phyloP scores from a whole-genome alignment of 2,797 vertebrate species.

The Zonotrichia albicollis region DNA sequence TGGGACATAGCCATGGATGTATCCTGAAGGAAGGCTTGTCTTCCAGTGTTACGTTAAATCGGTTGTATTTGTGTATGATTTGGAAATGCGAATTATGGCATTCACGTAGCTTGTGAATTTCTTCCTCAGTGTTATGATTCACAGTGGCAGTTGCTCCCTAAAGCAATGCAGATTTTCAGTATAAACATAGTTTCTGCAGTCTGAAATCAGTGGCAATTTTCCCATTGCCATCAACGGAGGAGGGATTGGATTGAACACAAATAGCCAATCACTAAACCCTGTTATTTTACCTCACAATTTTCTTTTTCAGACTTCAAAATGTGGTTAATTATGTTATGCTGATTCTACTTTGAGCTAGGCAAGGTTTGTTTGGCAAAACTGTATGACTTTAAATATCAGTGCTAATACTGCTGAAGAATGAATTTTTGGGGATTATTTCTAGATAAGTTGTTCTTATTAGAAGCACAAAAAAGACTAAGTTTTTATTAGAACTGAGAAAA shows the following conservation, averaged over 20 bases:
- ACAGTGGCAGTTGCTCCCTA: constrained; percentile 7
- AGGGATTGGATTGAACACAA: not conserved
- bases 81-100: constrained; percentile 9
- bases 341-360: not conserved
- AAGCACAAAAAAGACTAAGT: not conserved
- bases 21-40: not conserved
- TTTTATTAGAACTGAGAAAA: not conserved
- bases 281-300: not conserved
- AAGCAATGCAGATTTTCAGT: constrained; percentile 23
- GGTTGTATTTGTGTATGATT: not conserved
- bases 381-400: not conserved
- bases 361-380: not conserved
- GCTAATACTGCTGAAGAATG: not conserved
- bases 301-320: not conserved
- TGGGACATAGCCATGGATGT: not conserved
- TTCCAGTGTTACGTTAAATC: not conserved
- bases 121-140: not conserved
- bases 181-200: not conserved
- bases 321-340: not conserved
- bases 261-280: not conserved
- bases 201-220: not conserved
- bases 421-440: not conserved
- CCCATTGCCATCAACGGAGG: not conserved
- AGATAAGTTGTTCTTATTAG: not conserved
- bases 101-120: not conserved